Evolutionary conservation across 2,113 vertebrate species (phyloP), one percentile per base, ranked within the genome.

Genomic region (Megaceryle maxima): DNA sequence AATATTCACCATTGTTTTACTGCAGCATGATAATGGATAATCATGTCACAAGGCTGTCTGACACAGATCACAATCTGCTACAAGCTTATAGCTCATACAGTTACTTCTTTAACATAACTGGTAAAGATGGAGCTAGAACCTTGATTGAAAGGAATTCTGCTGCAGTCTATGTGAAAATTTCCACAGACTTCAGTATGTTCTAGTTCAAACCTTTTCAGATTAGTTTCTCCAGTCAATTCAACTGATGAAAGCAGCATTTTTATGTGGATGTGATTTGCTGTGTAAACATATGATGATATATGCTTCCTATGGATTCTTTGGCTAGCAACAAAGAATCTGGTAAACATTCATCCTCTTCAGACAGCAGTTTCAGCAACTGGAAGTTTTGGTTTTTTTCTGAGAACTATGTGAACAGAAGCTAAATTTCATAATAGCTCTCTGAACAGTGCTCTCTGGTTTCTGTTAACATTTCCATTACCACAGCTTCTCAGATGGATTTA

Each of bases 391-490:
- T 80, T 96, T 95, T 96, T 96, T 79, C 88, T 97, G 75, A 90
- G 87, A 96, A 94, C 60, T 88, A 66, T 94, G 82, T 90, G 91
- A 97, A 97, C 78, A 96, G 95, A 86, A 97, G 88, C 62, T 91
- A 55, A 76, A 90, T 96, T 95, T 96, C 86, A 43, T 89, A 89
- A 94, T 21, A 92, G 75, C 72, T 79, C 75, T 95, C 63, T 64
- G 74, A 92, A 92, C 68, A 74, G 53, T 63, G n/a, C 75, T 90
- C 83, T 93, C 94, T 96, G 60, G 88, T 76, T 94, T 90, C 56
- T 92, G 77, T 90, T 96, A 95, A 87, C 79, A 44, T 90, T 97
- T 94, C 77, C 59, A 60, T 83, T 93, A 87, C 76, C 51, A 92
- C 2, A 0, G 31, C 60, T 90, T 93, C 69, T 82, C 86, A 84